These are phyloP conservation scores for Callipepla californica DNA, from an alignment of 2,113 vertebrate species.

Conservation along the genomic window DNA sequence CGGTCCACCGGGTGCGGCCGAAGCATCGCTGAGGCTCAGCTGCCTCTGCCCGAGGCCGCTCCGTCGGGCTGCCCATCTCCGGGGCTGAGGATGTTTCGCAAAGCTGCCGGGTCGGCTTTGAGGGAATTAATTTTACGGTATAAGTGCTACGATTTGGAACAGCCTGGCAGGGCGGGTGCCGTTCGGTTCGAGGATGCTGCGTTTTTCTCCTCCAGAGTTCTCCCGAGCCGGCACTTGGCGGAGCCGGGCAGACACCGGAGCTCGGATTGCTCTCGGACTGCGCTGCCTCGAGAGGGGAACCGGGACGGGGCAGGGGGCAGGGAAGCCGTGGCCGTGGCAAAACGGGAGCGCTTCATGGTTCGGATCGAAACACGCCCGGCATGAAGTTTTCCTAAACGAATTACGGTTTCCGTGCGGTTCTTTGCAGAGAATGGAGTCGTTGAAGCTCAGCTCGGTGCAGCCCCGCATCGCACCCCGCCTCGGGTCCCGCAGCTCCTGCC, in stretches of 20 bases:
- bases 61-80: not conserved
- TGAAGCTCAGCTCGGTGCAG: not conserved
- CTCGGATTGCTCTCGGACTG: not conserved
- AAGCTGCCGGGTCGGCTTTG: not conserved
- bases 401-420: not conserved
- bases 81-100: not conserved
- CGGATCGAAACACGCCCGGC: not conserved
- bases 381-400: not conserved
- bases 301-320: accelerated
- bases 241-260: not conserved
- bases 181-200: not conserved
- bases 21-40: not conserved
- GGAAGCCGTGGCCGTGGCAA: not conserved
- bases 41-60: not conserved
- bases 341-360: not conserved
- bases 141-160: not conserved
- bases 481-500: not conserved
- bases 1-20: not conserved
- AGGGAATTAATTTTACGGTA: not conserved
- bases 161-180: not conserved
- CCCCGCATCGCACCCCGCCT: not conserved
- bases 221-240: not conserved
- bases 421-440: not conserved
- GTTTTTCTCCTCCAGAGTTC: not conserved
- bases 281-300: not conserved